Evolutionary conservation across 2,888 invertebrate species (phyloP).

Genomic region (Zygaena filipendulae): DNA sequence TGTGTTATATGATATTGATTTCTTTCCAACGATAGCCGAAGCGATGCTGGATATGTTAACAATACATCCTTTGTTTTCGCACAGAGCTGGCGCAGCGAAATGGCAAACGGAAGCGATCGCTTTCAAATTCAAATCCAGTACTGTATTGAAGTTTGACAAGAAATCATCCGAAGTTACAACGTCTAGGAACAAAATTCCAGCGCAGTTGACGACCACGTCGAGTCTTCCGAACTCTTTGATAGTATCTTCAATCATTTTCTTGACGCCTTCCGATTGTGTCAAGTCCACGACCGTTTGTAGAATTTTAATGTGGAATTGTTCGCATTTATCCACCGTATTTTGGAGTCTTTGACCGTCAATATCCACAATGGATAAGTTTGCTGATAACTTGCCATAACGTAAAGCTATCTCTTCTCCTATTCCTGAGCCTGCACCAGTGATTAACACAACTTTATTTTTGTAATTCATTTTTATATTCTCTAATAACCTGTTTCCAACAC

Average conservation of each 20-base stretch:
- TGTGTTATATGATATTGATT: too few species aligned
- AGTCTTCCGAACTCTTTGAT: conserved; percentile 19
- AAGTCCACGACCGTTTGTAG: conserved; percentile 22
- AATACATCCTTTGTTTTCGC: too few species aligned
- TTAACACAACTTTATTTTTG: too few species aligned
- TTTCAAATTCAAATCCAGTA: conserved; percentile 23
- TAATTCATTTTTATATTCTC: too few species aligned
- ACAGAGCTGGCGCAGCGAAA: conserved; percentile 21
- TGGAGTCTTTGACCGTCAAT: conserved; percentile 19
- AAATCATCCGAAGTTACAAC: conserved; percentile 18
- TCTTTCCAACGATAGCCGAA: too few species aligned
- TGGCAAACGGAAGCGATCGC: conserved; percentile 21
- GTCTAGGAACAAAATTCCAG: conserved; percentile 17
- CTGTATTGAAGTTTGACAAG: conserved; percentile 20
- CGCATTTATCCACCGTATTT: conserved; percentile 13
- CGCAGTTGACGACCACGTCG: conserved; percentile 25
- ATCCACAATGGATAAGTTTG: conserved; percentile 18
- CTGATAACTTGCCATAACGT: too few species aligned
- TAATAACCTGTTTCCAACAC: too few species aligned
- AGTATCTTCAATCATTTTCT: conserved; percentile 20
- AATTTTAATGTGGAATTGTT: conserved; percentile 4
- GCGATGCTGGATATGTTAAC: too few species aligned
- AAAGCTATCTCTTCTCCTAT: too few species aligned
- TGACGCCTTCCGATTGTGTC: conserved; percentile 20
- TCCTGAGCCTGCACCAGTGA: too few species aligned